Evolutionary conservation across 2,113 vertebrate species (phyloP).

Genomic region (Orientallactaga bullata): DNA sequence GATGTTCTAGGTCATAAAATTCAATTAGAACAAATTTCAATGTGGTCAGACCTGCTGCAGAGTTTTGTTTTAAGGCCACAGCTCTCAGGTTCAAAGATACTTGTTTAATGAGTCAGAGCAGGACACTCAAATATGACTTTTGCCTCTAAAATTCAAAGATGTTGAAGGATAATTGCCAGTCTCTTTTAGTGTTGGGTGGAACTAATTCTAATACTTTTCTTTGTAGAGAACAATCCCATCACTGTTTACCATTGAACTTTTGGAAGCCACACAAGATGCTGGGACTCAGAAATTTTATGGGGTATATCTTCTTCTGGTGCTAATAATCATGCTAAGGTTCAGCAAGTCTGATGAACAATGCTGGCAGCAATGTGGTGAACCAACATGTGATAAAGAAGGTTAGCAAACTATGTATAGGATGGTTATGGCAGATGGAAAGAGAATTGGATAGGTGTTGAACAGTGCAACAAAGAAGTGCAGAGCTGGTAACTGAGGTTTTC

Average conservation of each 20-base stretch:
- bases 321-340: not conserved
- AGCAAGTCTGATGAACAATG: not conserved
- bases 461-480: not conserved
- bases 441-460: not conserved
- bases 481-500: no score
- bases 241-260: not conserved
- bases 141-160: not conserved
- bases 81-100: not conserved
- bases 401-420: not conserved
- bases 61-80: not conserved
- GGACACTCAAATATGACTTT: slow-evolving; percentile 30
- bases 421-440: not conserved
- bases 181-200: not conserved
- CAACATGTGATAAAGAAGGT: not conserved
- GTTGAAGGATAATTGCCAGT: not conserved
- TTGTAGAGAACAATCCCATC: not conserved
- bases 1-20: slow-evolving; percentile 38
- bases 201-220: not conserved
- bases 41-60: not conserved
- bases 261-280: not conserved
- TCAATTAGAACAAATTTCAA: slow-evolving; percentile 38
- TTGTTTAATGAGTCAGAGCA: slow-evolving; percentile 21
- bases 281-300: not conserved
- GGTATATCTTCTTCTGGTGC: not conserved
- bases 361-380: not conserved